A percentile compares a stretch with the other conserved stretches of the same genome.
These are phyloP conservation scores for Xenus cinereus DNA, from an alignment of 2,113 vertebrate species.

Conservation along the genomic window DNA sequence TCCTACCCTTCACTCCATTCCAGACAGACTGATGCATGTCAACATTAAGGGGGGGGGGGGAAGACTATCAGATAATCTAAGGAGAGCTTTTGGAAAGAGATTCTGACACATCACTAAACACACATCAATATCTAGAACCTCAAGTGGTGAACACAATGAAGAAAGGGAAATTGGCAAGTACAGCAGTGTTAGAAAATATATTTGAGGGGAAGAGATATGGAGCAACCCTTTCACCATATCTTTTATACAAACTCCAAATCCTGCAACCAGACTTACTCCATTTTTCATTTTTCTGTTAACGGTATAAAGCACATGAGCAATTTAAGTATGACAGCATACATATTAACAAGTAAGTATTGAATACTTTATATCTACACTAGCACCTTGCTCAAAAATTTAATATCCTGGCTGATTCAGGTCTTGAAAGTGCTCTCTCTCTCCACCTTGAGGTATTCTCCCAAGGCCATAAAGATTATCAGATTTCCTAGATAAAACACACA, in stretches of 20 bases:
- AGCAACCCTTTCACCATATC: background rate
- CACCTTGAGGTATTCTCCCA: background rate
- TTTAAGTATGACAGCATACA: background rate
- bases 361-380: background rate
- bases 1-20: background rate
- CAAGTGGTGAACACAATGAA: background rate
- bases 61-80: background rate
- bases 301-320: background rate
- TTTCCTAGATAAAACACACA: background rate
- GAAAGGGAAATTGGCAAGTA: background rate
- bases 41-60: background rate
- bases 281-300: background rate
- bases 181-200: background rate
- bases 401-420: background rate
- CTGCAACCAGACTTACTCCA: background rate
- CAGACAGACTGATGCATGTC: background rate
- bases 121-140: background rate
- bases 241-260: background rate
- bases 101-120: background rate
- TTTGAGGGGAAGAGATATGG: background rate
- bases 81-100: background rate
- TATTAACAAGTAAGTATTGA: background rate
- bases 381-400: background rate
- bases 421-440: background rate
- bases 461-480: background rate